A percentile compares a stretch with the other conserved stretches of the same genome.
Conservation (phyloP, 2,888 invertebrate species). For the Cryptus viduatorius region DNA sequence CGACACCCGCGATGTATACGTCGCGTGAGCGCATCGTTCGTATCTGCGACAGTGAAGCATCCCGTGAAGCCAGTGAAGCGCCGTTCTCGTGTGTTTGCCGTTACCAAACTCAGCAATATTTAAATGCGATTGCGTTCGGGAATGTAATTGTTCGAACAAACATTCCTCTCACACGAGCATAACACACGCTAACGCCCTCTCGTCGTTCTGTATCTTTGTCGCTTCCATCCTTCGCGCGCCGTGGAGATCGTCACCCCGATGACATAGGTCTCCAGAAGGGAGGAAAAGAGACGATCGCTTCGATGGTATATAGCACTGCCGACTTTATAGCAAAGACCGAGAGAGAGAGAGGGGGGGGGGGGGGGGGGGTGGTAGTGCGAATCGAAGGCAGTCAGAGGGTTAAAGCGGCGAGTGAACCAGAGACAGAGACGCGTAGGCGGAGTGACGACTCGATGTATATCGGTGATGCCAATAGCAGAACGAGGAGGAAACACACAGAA, state of each 20-base stretch:
- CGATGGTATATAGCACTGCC: conserved; percentile 18
- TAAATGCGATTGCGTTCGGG: conserved; percentile 82
- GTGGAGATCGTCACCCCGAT: neutral
- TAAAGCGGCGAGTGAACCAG: conserved; percentile 1
- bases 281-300: conserved; percentile 3
- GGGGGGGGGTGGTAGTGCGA: too few species aligned
- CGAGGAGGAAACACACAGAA: neutral
- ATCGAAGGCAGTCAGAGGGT: conserved; percentile 8
- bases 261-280: conserved; percentile 1
- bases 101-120: conserved; percentile 80
- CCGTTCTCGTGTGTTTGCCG: conserved; percentile 72
- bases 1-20: neutral
- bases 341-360: too few species aligned
- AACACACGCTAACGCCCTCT: conserved; percentile 43
- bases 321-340: too few species aligned
- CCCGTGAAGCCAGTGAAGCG: neutral
- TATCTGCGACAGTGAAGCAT: neutral
- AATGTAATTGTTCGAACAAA: conserved; percentile 81
- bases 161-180: conserved; percentile 63
- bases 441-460: conserved; percentile 10
- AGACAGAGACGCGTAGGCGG: conserved; percentile 9
- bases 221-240: conserved; percentile 37
- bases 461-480: neutral
- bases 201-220: neutral
- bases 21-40: neutral